Conservation (phyloP, 2,888 invertebrate genomes). For the Orthosia incerta region DNA sequence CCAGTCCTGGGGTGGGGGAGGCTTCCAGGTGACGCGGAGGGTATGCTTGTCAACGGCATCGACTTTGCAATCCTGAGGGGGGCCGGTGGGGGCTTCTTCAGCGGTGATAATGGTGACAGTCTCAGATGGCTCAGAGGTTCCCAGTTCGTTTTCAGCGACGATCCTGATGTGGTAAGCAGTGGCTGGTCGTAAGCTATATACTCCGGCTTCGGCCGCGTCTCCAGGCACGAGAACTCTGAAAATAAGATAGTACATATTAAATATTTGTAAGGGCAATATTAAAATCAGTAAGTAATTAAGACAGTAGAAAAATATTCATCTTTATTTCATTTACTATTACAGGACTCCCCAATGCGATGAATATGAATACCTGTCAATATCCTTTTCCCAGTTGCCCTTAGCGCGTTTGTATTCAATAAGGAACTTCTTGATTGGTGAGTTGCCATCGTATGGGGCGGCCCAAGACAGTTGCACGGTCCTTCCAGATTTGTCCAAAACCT, state of each 20-base stretch:
- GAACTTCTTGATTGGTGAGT: slow-evolving; percentile 97
- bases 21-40: slow-evolving; percentile 97
- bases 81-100: slow-evolving; percentile 97
- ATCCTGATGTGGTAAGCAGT: slow-evolving; percentile 98
- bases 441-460: slow-evolving; percentile 98
- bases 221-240: slow-evolving; percentile 96
- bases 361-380: slow-evolving; percentile 92
- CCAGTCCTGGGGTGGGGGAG: slow-evolving; percentile 97
- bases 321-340: too few species aligned
- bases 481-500: slow-evolving; percentile 97
- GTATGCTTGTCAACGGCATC: slow-evolving; percentile 97
- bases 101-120: slow-evolving; percentile 98
- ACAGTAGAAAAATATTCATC: not conserved
- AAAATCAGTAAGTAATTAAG: not conserved
- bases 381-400: slow-evolving; percentile 93
- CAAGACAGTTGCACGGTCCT: slow-evolving; percentile 97
- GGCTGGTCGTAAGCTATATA: slow-evolving; percentile 96
- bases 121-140: slow-evolving; percentile 97
- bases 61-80: slow-evolving; percentile 95
- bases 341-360: too few species aligned
- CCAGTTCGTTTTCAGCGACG: slow-evolving; percentile 98
- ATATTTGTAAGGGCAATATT: not conserved
- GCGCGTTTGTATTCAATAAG: slow-evolving; percentile 97
- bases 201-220: slow-evolving; percentile 96
- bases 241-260: not conserved